Evolutionary conservation across 1,140 invertebrate genomes (phyloP).

Genomic region (Bombus haemorrhoidalis): DNA sequence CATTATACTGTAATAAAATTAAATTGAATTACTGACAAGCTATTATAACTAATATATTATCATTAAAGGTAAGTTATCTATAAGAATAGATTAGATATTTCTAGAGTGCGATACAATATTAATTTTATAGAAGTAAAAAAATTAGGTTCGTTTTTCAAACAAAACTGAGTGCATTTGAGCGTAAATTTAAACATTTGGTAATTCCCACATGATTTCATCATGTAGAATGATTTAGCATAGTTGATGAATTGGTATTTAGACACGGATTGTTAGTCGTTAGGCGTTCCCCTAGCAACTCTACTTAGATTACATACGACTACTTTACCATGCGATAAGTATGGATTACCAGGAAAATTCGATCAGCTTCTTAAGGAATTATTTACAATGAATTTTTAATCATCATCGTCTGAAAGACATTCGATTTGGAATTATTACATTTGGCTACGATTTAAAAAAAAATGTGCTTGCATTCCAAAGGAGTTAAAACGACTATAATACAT

Average conservation of each 20-base stretch:
- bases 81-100: not conserved
- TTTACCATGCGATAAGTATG: not conserved
- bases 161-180: not conserved
- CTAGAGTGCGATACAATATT: not conserved
- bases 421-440: not conserved
- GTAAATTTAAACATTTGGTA: not conserved
- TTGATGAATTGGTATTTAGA: not conserved
- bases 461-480: no score
- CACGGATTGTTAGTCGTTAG: constrained; percentile 29
- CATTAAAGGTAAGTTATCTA: not conserved
- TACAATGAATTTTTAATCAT: not conserved
- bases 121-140: not conserved
- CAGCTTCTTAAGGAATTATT: not conserved
- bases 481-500: no score
- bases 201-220: not conserved
- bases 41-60: not conserved
- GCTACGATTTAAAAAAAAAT: no score
- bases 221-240: not conserved
- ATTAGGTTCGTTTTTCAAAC: not conserved
- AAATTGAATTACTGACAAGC: no score
- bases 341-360: not conserved
- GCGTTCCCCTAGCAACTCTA: constrained; percentile 55
- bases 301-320: constrained; percentile 3
- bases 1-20: no score
- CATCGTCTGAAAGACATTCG: not conserved